Evolutionary conservation across 2,888 invertebrate species (phyloP), one percentile per base, ranked within the genome.

Genomic region (Drosophila bunnanda): DNA sequence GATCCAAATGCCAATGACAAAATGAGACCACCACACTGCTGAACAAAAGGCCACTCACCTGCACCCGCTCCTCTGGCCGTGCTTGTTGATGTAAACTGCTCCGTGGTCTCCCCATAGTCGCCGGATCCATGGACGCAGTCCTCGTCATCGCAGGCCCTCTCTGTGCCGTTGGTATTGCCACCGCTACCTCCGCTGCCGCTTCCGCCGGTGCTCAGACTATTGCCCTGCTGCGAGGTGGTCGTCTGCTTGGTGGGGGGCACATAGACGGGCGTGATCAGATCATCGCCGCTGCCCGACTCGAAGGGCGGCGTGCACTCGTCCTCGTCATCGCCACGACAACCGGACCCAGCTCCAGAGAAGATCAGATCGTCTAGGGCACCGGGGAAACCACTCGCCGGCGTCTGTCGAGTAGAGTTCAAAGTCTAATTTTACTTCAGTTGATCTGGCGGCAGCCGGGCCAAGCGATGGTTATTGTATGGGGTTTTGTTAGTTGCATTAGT

Each of bases 181-280:
- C 70, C 34, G 60, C 80, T 78, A 32, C 70, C 32, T 66, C 80
- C 79, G 30, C 74, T 77, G 32, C 76, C 75, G 32, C 76, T 75
- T 32, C 71, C 77, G 39, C 55, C 59, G 66, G 76, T 71, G 41
- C 74, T 77, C 89, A 92, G 2, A 91, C 91, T 56, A 92, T 88
- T 84, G 61, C 88, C 87, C 75, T 84, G 89, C 59, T 86, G 87
- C 54, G 91, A 86, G 38, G 93, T 94, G 1, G 95, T 95, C 12
- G 95, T 95, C 15, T 96, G 96, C 81, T 94, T 94, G 36, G 96
- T 95, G 2, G 97, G 96, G 1, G 97, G 97, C 15, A 97, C 96
- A 91, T 97, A 97, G 1, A 98, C 97, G 0, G 98, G 98, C 1
- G 97, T 98, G 79, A 98, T 97, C 62, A 98, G 94, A 91, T 98